A percentile compares a stretch with the other conserved stretches of the same genome.
Evolutionary conservation across 2,113 vertebrate species (phyloP).

Genomic region (Petroica traversi): DNA sequence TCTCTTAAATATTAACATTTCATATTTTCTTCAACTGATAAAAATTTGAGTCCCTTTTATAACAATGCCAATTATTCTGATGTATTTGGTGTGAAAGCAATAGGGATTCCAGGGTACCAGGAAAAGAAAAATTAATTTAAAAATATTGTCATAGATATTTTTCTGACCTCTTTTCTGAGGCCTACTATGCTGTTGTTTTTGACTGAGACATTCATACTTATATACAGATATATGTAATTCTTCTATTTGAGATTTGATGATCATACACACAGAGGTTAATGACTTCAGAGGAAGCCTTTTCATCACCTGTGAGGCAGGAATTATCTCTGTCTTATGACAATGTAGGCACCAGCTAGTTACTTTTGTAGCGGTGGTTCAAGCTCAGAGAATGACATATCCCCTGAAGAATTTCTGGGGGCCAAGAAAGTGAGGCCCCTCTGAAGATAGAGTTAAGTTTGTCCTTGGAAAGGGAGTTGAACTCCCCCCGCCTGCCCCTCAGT

Average conservation of each 20-base stretch:
- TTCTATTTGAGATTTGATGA: not conserved
- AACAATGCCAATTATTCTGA: not conserved
- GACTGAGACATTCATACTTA: fast-evolving
- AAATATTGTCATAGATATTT: not conserved
- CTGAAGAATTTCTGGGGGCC: no score
- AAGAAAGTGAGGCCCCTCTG: no score
- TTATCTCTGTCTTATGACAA: not conserved
- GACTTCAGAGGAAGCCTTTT: not conserved
- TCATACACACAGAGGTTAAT: fast-evolving
- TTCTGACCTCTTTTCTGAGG: not conserved
- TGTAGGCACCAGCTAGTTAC: not conserved
- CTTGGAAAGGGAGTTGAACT: no score
- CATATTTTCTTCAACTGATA: not conserved
- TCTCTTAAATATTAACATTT: not conserved
- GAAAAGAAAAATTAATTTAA: not conserved
- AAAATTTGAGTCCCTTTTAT: not conserved
- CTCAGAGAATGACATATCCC: no score
- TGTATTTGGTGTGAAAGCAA: not conserved
- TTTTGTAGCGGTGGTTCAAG: no score
- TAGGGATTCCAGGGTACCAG: not conserved
- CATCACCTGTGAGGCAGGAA: not conserved
- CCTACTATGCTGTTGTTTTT: fast-evolving
- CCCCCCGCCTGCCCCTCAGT: no score
- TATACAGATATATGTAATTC: not conserved
- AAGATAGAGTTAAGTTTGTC: no score